A percentile compares a stretch with the other conserved stretches of the same genome.
These are phyloP conservation scores for Anoplopoma fimbria DNA, from an alignment of 2,113 vertebrate genomes.

Conservation along the genomic window DNA sequence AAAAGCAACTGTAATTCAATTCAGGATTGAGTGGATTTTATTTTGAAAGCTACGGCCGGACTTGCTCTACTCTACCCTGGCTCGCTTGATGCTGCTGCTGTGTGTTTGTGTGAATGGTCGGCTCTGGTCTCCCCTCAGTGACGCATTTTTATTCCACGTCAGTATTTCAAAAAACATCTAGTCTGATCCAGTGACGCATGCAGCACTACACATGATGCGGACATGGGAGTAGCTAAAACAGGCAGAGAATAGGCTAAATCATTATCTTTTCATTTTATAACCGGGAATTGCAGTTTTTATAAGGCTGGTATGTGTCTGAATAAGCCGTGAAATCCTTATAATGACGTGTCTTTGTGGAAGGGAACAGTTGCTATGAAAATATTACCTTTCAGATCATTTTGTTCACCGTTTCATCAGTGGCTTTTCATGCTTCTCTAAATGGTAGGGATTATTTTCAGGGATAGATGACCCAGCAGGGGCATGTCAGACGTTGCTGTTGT, in stretches of 20 bases:
- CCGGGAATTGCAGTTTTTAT: background rate
- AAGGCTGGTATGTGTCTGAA: background rate
- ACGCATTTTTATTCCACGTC: slow-evolving; percentile 73
- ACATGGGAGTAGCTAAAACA: slow-evolving; percentile 10
- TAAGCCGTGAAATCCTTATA: slow-evolving; percentile 13
- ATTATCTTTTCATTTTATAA: background rate
- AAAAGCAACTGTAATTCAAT: background rate
- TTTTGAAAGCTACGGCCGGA: slow-evolving; percentile 27
- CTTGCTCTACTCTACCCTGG: background rate
- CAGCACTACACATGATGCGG: slow-evolving; percentile 10
- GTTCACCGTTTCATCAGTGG: slow-evolving; percentile 26
- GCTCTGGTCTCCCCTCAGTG: slow-evolving; percentile 55
- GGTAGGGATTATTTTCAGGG: slow-evolving; percentile 61
- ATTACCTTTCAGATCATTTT: slow-evolving; percentile 69
- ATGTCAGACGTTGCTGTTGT: slow-evolving; percentile 72
- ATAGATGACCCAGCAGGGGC: no score
- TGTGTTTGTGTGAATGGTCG: slow-evolving; percentile 59
- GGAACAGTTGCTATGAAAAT: slow-evolving; percentile 38
- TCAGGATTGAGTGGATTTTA: background rate
- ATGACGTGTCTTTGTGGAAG: background rate
- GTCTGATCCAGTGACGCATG: slow-evolving; percentile 60
- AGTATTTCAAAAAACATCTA: slow-evolving; percentile 53
- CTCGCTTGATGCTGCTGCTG: slow-evolving; percentile 30
- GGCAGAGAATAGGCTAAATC: background rate
- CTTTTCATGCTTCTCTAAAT: slow-evolving; percentile 48